Evolutionary conservation across 2,113 vertebrate genomes (phyloP).

Genomic region (Axis porcinus): DNA sequence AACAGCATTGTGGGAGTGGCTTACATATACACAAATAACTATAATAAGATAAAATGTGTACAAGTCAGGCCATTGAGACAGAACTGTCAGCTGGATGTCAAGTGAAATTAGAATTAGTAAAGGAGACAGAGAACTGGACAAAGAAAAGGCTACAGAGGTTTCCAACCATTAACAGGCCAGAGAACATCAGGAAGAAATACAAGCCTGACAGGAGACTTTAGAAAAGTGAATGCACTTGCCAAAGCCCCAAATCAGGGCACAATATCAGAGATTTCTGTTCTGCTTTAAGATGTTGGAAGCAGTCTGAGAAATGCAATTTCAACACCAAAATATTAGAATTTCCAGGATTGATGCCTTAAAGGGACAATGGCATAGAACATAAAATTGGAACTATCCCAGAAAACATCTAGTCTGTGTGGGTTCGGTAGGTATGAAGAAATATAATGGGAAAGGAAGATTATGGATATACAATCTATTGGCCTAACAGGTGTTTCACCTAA

Average conservation of each 20-base stretch:
- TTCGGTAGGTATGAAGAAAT: neutral
- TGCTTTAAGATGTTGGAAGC: neutral
- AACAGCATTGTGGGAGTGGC: neutral
- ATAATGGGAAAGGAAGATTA: conserved; percentile 1
- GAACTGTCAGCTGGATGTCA: neutral
- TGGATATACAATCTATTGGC: neutral
- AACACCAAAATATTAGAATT: conserved; percentile 25
- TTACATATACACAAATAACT: neutral
- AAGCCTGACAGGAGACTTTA: neutral
- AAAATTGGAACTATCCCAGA: conserved; percentile 10
- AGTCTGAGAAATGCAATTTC: neutral
- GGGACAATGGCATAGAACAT: neutral
- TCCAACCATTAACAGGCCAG: neutral
- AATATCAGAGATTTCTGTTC: neutral
- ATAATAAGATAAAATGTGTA: neutral
- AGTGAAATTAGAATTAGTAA: neutral
- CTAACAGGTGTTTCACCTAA: neutral
- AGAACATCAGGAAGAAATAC: neutral
- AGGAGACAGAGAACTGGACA: neutral
- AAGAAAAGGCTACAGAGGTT: neutral
- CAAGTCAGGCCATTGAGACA: neutral
- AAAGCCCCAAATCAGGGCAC: neutral
- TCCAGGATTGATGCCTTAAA: conserved; percentile 2
- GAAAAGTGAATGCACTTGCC: neutral
- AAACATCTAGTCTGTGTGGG: neutral